Conservation (phyloP, 2,888 invertebrate genomes). For the Drosophila conformis region DNA sequence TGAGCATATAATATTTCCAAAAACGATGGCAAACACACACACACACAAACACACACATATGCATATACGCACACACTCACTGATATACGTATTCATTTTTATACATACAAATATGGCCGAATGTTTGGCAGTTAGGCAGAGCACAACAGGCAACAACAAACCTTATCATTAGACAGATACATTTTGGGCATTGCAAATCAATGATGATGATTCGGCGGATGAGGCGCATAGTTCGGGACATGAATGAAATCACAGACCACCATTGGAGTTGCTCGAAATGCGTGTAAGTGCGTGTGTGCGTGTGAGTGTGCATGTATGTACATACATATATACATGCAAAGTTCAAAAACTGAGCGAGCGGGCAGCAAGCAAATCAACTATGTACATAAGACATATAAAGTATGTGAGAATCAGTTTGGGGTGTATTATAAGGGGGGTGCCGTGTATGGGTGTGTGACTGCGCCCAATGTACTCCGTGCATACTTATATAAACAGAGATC, state of each 20-base stretch:
- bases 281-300: slow-evolving; percentile 13
- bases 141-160: slow-evolving; percentile 75
- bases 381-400: slow-evolving; percentile 79
- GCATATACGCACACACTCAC: slow-evolving; percentile 28
- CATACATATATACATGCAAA: slow-evolving; percentile 19
- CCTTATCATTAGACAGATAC: slow-evolving; percentile 65
- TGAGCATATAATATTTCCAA: slow-evolving; percentile 83
- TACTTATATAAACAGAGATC: slow-evolving; percentile 49
- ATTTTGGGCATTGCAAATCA: slow-evolving; percentile 75
- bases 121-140: slow-evolving; percentile 75
- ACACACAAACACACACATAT: slow-evolving; percentile 19
- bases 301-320: slow-evolving; percentile 10
- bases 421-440: slow-evolving; percentile 14
- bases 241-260: slow-evolving; percentile 70
- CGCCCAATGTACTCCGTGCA: slow-evolving; percentile 14
- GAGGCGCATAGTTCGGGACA: slow-evolving; percentile 57
- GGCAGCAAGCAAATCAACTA: slow-evolving; percentile 77
- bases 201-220: slow-evolving; percentile 54
- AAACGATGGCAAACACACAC: slow-evolving; percentile 78
- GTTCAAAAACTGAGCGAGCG: slow-evolving; percentile 53
- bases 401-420: slow-evolving; percentile 39
- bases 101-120: slow-evolving; percentile 44
- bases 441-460: neutral
- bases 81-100: slow-evolving; percentile 24
- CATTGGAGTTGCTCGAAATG: slow-evolving; percentile 45